Base-by-base conservation (phyloP, 1,140 invertebrate genomes). In the Muscidifurax raptorellus region DNA sequence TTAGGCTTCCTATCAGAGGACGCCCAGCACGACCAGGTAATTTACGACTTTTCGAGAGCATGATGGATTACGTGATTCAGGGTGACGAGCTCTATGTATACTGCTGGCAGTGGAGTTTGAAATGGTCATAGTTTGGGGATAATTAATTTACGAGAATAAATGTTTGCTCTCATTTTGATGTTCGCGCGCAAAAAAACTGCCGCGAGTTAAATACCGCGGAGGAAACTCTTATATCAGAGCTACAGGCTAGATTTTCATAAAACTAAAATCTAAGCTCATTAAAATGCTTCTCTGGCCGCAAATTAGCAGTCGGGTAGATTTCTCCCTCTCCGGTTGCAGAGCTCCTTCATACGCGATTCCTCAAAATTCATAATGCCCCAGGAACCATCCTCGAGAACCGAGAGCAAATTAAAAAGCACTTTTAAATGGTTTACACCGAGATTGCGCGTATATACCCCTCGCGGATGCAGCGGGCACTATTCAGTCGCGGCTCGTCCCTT, bases 341-440 rank as follows among this genome's bases (percentile, higher is more conserved):
- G 18, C 18, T n/a, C 9, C 36, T 30, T 18, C 15, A 66, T 27
- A 32, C 13, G 76, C 28, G 28, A 78, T 30, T 64, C 52, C 30
- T 59, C 52, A n/a, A 32, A 66, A 6, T 32, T 66, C 52, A 66
- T 25, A 64, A 66, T 32, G n/a, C 15, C 22, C 76, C 75, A 13
- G 18, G 18, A 72, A 25, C 1, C 27, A 72, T 66, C 7, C 52
- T 36, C 25, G 30, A 47, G 64, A 30, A 44, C 18, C 47, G 69
- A 32, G 69, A 74, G 5, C 25, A n/a, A 77, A 78, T 83, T 83
- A 83, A 78, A 77, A 72, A 74, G 64, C 27, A 64, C 28, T 79
- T 79, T 28, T 15, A 84, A 84, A 72, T 84, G n/a, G 66, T 72
- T 84, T 79, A 72, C 27, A 67, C 25, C 27, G 25, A 66, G 36